phyloP scores from a whole-genome alignment of 2,888 invertebrate species.

The Gastrophysa polygoni region DNA sequence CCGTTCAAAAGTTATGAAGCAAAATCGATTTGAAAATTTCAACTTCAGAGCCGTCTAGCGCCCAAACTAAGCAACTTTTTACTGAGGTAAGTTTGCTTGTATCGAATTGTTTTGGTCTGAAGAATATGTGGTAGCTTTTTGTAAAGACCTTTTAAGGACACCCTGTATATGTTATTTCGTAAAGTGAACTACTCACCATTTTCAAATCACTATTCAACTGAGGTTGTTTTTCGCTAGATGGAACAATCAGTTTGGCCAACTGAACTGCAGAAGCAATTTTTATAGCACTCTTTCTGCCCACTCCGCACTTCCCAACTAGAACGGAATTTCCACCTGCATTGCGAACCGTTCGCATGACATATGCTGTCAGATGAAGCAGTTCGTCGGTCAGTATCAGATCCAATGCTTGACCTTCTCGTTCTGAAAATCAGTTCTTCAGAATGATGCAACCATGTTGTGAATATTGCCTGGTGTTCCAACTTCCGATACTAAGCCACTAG shows the following conservation, averaged over 20 bases:
- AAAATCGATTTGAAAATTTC: too few relatives aligned
- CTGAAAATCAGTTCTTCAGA: conserved; percentile 58
- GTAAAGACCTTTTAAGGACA: too few relatives aligned
- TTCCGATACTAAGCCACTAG: too few relatives aligned
- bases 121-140: too few relatives aligned
- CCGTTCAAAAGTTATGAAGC: too few relatives aligned
- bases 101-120: too few relatives aligned
- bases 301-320: conserved; percentile 78
- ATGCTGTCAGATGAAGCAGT: conserved; percentile 68
- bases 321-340: conserved; percentile 69
- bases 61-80: too few relatives aligned
- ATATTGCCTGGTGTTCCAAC: too few relatives aligned
- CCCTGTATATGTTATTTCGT: too few relatives aligned
- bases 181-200: conserved; percentile 52
- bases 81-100: too few relatives aligned
- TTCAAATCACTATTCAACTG: conserved; percentile 82
- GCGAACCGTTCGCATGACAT: conserved; percentile 68
- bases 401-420: conserved; percentile 66
- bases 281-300: conserved; percentile 80
- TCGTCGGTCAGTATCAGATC: conserved; percentile 70
- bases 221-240: conserved; percentile 48
- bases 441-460: background rate
- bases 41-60: too few relatives aligned
- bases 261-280: conserved; percentile 75
- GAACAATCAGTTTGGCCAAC: conserved; percentile 65